A percentile compares a stretch with the other conserved stretches of the same genome.
Conservation (phyloP, 2,888 invertebrate genomes). For the Microctonus brassicae region DNA sequence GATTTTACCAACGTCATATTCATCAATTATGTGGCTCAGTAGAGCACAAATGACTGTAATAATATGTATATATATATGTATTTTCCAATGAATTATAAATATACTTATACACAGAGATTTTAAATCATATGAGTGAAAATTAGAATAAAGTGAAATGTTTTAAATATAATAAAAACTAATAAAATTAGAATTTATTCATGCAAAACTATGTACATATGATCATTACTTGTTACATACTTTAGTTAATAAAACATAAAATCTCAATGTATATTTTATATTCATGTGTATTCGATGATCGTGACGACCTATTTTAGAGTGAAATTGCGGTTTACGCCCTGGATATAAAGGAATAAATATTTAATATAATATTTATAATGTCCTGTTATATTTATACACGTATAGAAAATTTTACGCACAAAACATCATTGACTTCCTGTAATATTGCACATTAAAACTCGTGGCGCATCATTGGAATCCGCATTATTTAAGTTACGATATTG, state of each 20-base stretch:
- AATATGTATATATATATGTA: neutral
- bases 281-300: slow-evolving; percentile 42
- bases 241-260: slow-evolving; percentile 39
- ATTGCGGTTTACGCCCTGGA: slow-evolving; percentile 39
- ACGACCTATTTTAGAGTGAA: slow-evolving; percentile 44
- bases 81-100: no score
- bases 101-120: no score
- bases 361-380: neutral
- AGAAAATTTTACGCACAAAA: neutral
- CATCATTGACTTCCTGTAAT: slow-evolving; percentile 3
- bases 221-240: slow-evolving; percentile 25
- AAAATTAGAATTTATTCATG: slow-evolving; percentile 37
- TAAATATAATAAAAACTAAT: neutral
- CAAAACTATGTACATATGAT: slow-evolving; percentile 32
- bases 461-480: neutral
- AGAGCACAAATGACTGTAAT: slow-evolving; percentile 1
- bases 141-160: neutral
- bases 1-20: neutral
- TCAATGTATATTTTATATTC: slow-evolving; percentile 35
- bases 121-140: no score
- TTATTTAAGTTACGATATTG: neutral
- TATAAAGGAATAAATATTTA: no score
- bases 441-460: neutral
- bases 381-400: neutral
- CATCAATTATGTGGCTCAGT: slow-evolving; percentile 19